These are phyloP conservation scores for Ichneumoninae sp. DNA, from an alignment of 2,888 invertebrate species.

Conservation along the genomic window DNA sequence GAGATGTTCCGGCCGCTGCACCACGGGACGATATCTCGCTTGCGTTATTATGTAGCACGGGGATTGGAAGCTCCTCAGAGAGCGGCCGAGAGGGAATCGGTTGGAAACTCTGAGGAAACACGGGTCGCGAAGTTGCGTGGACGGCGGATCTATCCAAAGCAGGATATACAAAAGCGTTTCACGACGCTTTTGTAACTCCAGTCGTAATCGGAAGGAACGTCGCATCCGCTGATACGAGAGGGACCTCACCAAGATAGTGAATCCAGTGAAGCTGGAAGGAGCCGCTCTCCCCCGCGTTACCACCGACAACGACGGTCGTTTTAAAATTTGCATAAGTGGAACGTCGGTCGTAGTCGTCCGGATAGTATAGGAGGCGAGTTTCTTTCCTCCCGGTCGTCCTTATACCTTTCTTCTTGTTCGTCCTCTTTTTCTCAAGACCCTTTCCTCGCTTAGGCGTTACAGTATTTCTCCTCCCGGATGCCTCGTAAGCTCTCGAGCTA, in stretches of 20 bases:
- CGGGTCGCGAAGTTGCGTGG: neutral
- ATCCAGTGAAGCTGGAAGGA: slow-evolving; percentile 39
- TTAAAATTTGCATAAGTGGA: slow-evolving; percentile 61
- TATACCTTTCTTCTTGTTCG: slow-evolving; percentile 27
- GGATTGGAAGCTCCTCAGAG: neutral
- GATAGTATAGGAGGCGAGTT: slow-evolving; percentile 20
- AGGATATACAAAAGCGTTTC: slow-evolving; percentile 46
- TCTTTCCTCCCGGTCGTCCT: slow-evolving; percentile 38
- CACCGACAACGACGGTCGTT: slow-evolving; percentile 49
- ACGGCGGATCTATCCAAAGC: slow-evolving; percentile 22
- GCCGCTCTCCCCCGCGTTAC: slow-evolving; percentile 24
- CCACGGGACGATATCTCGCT: neutral
- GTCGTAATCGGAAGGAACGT: slow-evolving; percentile 57
- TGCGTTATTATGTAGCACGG: neutral
- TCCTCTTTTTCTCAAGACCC: slow-evolving; percentile 17
- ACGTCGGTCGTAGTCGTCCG: slow-evolving; percentile 54
- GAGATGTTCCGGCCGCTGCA: neutral
- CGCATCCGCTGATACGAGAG: slow-evolving; percentile 22
- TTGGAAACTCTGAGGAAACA: slow-evolving; percentile 6
- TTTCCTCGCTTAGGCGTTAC: slow-evolving; percentile 46
- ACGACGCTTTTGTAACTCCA: slow-evolving; percentile 55
- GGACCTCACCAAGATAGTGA: slow-evolving; percentile 6
- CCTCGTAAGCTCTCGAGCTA: slow-evolving; percentile 31
- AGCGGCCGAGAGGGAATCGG: slow-evolving; percentile 16
- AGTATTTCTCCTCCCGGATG: slow-evolving; percentile 29